phyloP scores from a whole-genome alignment of 2,797 vertebrate genomes.

The Euthynnus affinis region DNA sequence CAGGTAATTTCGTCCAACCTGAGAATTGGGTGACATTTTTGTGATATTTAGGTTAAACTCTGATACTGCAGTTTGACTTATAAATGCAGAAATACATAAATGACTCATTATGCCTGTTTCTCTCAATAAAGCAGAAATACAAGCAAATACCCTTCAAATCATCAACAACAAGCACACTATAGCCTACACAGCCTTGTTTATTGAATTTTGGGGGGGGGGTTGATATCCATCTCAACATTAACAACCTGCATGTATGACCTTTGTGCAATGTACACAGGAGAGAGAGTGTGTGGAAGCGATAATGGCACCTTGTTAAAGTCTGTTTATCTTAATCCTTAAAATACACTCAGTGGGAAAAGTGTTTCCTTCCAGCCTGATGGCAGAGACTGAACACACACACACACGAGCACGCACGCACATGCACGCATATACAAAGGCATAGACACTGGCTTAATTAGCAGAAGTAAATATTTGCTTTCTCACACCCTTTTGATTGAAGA shows the following conservation, averaged over 20 bases:
- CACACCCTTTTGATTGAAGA: conserved; percentile 13
- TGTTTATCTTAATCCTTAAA: conserved; percentile 89
- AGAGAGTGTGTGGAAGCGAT: conserved; percentile 79
- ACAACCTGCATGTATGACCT: conserved; percentile 42
- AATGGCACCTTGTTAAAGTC: conserved; percentile 86
- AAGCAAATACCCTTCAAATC: too few relatives aligned
- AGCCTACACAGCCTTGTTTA: conserved; percentile 25
- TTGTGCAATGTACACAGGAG: conserved; percentile 57
- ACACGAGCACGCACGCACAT: not conserved
- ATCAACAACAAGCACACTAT: not conserved
- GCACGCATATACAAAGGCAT: conserved; percentile 7
- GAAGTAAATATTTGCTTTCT: conserved; percentile 31
- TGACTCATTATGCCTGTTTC: not conserved
- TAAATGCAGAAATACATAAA: not conserved
- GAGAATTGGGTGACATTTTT: not conserved
- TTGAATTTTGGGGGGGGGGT: conserved; percentile 41
- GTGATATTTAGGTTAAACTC: conserved; percentile 21
- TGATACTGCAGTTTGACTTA: not conserved
- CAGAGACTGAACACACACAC: conserved; percentile 57
- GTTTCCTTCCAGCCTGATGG: conserved; percentile 86
- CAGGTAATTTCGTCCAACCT: too few relatives aligned
- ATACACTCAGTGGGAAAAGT: conserved; percentile 86
- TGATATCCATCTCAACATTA: conserved; percentile 41
- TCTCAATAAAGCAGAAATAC: not conserved
- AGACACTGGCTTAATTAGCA: conserved; percentile 30